These are phyloP conservation scores for Cryptotis parvus DNA, from an alignment of 2,113 vertebrate genomes.

Conservation along the genomic window DNA sequence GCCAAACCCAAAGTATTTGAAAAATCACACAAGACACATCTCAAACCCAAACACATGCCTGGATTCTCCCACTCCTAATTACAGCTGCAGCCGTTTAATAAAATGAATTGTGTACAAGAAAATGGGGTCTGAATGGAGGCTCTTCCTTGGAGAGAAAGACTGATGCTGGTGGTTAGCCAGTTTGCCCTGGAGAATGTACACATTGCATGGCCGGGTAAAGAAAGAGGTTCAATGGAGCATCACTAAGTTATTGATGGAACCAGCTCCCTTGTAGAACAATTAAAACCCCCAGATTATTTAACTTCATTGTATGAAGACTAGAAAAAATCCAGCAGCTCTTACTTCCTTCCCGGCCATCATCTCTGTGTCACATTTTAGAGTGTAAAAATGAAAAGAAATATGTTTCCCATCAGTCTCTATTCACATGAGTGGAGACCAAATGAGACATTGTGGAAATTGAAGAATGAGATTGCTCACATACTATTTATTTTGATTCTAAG, in stretches of 20 bases:
- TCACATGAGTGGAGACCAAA: constrained; percentile 59
- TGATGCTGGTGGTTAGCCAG: neutral
- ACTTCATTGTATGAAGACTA: constrained; percentile 61
- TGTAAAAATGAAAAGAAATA: constrained; percentile 72
- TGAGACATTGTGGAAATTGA: constrained; percentile 37
- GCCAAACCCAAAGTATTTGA: constrained; percentile 84
- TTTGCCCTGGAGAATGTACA: neutral
- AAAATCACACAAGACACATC: constrained; percentile 80
- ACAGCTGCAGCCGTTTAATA: constrained; percentile 70
- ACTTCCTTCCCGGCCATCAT: constrained; percentile 33
- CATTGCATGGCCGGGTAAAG: neutral
- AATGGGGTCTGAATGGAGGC: constrained; percentile 70
- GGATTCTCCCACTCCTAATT: constrained; percentile 75
- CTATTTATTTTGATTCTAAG: neutral
- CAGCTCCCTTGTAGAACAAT: constrained; percentile 51
- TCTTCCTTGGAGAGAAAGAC: constrained; percentile 22
- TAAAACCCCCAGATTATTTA: constrained; percentile 49
- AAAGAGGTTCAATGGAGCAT: neutral
- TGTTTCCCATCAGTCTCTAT: constrained; percentile 71
- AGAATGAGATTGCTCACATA: neutral
- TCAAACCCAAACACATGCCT: constrained; percentile 82
- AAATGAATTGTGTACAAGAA: constrained; percentile 72
- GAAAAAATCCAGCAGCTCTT: constrained; percentile 63
- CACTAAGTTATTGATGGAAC: constrained; percentile 6
- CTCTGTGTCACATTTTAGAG: constrained; percentile 56